Percentiles rank a stretch among this genome's conserved stretches.
phyloP scores from a whole-genome alignment of 2,113 vertebrate species.

The Nansenia antarctica region DNA sequence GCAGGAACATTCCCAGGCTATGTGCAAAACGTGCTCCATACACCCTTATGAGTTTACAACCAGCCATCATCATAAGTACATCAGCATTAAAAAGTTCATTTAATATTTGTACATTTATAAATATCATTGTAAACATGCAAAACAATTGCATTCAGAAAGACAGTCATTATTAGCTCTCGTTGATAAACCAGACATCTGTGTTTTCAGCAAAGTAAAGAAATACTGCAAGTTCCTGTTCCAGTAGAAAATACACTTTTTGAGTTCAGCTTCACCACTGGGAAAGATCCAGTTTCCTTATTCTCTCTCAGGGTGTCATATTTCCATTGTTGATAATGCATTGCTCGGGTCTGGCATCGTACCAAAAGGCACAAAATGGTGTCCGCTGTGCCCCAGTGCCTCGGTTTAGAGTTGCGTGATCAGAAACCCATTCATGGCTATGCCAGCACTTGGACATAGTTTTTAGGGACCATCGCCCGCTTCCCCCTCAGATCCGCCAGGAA shows the following conservation, averaged over 20 bases:
- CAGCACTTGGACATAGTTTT: constrained; percentile 84
- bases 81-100: no score
- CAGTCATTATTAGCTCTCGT: background rate
- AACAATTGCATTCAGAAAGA: background rate
- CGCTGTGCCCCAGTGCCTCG: background rate
- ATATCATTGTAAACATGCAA: constrained; percentile 14
- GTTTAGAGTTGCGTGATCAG: background rate
- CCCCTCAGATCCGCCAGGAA: constrained; percentile 84
- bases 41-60: no score
- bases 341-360: background rate
- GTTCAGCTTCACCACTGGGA: no score
- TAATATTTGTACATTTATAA: background rate
- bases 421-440: constrained; percentile 58
- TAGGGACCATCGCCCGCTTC: constrained; percentile 86
- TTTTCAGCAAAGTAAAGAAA: constrained; percentile 9
- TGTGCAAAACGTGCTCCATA: no score
- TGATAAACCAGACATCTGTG: background rate
- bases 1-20: no score
- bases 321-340: background rate
- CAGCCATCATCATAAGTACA: no score
- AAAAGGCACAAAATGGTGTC: background rate
- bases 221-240: constrained; percentile 28
- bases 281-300: background rate
- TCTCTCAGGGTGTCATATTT: background rate
- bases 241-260: constrained; percentile 12